These are phyloP conservation scores for Excalfactoria chinensis DNA, from an alignment of 2,113 vertebrate species.

Conservation along the genomic window DNA sequence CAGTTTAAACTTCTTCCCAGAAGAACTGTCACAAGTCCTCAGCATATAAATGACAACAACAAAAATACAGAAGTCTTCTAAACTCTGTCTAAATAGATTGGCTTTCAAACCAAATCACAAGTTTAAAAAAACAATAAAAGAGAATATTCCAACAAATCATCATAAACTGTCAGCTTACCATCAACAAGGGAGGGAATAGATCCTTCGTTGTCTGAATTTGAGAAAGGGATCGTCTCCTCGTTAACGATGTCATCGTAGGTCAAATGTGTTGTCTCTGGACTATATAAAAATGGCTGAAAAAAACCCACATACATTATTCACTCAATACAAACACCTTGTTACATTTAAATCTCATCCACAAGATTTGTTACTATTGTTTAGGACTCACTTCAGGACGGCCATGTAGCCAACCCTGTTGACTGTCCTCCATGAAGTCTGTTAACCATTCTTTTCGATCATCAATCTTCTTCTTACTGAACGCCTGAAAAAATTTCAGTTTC, in stretches of 20 bases:
- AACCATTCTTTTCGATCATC: conserved; percentile 99
- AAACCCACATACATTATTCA: too few relatives aligned
- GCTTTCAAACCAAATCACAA: neutral
- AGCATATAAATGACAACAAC: neutral
- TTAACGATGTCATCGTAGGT: conserved; percentile 99
- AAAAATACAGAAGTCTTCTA: neutral
- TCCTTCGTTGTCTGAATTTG: conserved; percentile 98
- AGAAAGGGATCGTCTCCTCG: conserved; percentile 98
- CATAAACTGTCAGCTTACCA: conserved; percentile 81
- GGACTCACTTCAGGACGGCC: conserved; percentile 92
- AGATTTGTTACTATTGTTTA: conserved; percentile 1
- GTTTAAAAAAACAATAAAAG: conserved; percentile 30
- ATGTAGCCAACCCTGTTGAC: conserved; percentile 93
- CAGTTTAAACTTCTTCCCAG: neutral
- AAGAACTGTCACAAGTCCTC: neutral
- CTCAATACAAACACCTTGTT: too few relatives aligned
- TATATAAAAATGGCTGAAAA: too few relatives aligned
- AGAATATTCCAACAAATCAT: neutral
- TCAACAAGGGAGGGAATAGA: conserved; percentile 98
- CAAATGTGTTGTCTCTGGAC: conserved; percentile 89
- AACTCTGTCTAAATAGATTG: neutral
- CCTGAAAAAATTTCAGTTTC: conserved; percentile 80
- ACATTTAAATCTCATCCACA: too few relatives aligned
- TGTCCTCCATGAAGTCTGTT: conserved; percentile 98
- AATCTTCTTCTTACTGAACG: conserved; percentile 99